Evolutionary conservation across 2,888 invertebrate species (phyloP).

Genomic region (Caenorhabditis sp.): DNA sequence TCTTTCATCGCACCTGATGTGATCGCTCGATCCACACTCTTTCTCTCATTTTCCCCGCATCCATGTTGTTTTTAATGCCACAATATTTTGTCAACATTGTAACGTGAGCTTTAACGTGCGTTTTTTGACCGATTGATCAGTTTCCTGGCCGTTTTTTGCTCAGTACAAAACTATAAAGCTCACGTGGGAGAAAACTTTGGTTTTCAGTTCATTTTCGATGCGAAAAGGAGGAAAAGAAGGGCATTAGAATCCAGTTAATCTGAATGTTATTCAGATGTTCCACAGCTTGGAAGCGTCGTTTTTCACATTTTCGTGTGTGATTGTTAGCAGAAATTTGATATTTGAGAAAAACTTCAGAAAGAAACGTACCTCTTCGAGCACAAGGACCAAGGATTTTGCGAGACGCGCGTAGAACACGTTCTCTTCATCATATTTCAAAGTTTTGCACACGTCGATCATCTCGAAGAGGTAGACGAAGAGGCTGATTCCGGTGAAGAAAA

Average conservation of each 20-base stretch:
- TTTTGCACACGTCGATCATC: conserved; percentile 78
- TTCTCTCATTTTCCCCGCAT: conserved; percentile 21
- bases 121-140: conserved; percentile 45
- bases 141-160: conserved; percentile 1
- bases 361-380: conserved; percentile 75
- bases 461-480: conserved; percentile 77
- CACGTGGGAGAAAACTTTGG: not conserved
- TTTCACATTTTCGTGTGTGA: conserved; percentile 15
- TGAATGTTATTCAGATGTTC: conserved; percentile 47
- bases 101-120: conserved; percentile 25
- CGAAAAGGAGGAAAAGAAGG: too few species aligned
- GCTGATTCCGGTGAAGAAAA: conserved; percentile 77
- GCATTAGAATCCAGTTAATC: conserved; percentile 6
- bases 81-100: conserved; percentile 52
- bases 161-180: not conserved
- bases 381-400: conserved; percentile 78
- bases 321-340: conserved; percentile 40
- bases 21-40: conserved; percentile 48
- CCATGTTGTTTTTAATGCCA: conserved; percentile 51
- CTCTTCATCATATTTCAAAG: conserved; percentile 78
- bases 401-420: conserved; percentile 77
- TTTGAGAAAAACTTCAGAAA: conserved; percentile 10
- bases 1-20: conserved; percentile 54
- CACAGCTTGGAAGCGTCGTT: not conserved
- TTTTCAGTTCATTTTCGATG: not conserved